These are phyloP conservation scores for Brachionus rotundiformis DNA, from an alignment of 1,140 invertebrate species.

Conservation along the genomic window DNA sequence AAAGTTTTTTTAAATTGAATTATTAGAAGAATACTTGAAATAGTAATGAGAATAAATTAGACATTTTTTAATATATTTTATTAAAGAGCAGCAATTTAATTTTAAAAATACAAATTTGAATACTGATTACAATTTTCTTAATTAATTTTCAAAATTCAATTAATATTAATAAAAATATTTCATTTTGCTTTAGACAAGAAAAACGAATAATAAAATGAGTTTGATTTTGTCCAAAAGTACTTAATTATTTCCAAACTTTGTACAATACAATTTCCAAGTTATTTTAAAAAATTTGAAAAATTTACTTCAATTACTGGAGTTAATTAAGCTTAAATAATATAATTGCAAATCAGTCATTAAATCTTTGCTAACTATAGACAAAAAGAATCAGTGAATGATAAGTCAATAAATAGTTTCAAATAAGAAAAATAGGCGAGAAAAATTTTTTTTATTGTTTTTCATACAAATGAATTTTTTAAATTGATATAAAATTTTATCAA, in stretches of 20 bases:
- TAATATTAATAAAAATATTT: too few species aligned
- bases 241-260: background rate
- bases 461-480: background rate
- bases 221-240: background rate
- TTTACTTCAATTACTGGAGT: slow-evolving; percentile 17
- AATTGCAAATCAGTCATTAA: slow-evolving; percentile 16
- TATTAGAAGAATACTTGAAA: too few species aligned
- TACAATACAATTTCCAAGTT: background rate
- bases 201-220: background rate
- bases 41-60: too few species aligned
- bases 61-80: too few species aligned
- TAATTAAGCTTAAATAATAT: slow-evolving; percentile 45
- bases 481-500: slow-evolving; percentile 33
- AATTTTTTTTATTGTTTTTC: background rate
- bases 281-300: background rate
- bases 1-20: too few species aligned
- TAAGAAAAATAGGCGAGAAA: background rate
- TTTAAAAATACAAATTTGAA: too few species aligned
- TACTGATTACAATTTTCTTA: too few species aligned
- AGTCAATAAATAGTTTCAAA: slow-evolving; percentile 32
- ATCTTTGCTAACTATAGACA: background rate
- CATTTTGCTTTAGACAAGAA: background rate
- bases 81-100: too few species aligned
- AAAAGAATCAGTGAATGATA: slow-evolving; percentile 27
- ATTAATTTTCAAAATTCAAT: too few species aligned